These are phyloP conservation scores for Enteromius trimaculatus DNA, from an alignment of 2,797 vertebrate genomes.

Conservation along the genomic window DNA sequence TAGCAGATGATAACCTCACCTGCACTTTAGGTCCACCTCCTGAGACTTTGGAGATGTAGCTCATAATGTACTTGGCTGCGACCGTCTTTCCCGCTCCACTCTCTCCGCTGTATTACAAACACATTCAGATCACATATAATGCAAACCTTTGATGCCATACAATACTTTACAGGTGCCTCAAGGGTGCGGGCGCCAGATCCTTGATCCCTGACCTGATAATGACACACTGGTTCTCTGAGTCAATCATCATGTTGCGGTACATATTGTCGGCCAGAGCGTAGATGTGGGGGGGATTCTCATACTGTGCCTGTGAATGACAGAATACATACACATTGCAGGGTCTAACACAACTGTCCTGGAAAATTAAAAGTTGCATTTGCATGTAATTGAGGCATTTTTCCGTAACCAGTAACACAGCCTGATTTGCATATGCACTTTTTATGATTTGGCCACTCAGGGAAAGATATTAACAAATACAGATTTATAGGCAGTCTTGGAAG, in stretches of 20 bases:
- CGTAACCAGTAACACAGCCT: neutral
- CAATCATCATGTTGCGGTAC: constrained; percentile 86
- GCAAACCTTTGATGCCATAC: neutral
- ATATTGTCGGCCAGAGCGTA: constrained; percentile 81
- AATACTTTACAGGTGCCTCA: neutral
- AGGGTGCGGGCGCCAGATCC: neutral
- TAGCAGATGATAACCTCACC: constrained; percentile 62
- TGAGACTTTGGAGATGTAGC: constrained; percentile 84
- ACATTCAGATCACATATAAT: constrained; percentile 5
- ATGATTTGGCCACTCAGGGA: neutral
- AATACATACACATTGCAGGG: neutral
- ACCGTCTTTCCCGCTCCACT: constrained; percentile 86
- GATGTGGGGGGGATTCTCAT: constrained; percentile 84
- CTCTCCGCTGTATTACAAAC: constrained; percentile 73
- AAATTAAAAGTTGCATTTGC: constrained; percentile 20
- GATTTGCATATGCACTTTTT: neutral
- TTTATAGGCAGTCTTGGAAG: neutral
- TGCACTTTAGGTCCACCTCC: constrained; percentile 83
- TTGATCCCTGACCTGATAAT: constrained; percentile 80
- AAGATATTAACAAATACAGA: constrained; percentile 11
- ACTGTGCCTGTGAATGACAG: constrained; percentile 75
- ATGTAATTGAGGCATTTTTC: constrained; percentile 6
- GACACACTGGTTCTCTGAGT: constrained; percentile 82
- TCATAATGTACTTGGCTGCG: constrained; percentile 86
- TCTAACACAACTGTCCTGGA: neutral